phyloP scores from a whole-genome alignment of 2,113 vertebrate species.

The Amazona guildingii region DNA sequence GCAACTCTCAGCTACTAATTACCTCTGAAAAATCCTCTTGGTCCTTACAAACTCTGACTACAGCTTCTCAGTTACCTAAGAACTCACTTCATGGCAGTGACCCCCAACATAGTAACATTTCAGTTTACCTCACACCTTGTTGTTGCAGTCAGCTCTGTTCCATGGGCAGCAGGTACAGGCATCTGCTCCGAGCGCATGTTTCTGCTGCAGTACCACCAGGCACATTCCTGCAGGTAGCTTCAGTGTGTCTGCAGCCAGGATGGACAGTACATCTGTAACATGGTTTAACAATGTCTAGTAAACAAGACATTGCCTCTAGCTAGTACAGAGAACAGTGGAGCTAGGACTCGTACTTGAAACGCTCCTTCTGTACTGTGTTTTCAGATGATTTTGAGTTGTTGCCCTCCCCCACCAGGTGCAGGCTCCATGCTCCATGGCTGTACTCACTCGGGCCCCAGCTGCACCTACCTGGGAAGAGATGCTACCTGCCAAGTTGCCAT shows the following conservation, averaged over 20 bases:
- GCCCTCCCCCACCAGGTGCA: accelerated
- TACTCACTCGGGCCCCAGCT: not conserved
- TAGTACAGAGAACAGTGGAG: not conserved
- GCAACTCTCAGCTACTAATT: not conserved
- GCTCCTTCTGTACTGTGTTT: not conserved
- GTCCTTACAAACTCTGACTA: not conserved
- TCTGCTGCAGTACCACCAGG: not conserved
- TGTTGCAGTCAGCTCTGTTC: not conserved
- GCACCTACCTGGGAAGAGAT: not conserved
- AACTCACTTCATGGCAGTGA: not conserved
- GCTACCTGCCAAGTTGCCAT: not conserved
- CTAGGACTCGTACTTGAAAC: not conserved
- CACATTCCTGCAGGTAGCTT: not conserved
- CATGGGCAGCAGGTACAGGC: not conserved
- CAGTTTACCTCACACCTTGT: not conserved
- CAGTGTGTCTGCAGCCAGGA: not conserved
- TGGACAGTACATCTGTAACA: not conserved
- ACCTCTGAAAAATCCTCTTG: not conserved
- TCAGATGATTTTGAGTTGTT: not conserved
- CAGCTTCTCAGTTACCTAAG: not conserved
- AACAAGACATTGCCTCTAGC: not conserved
- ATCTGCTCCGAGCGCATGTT: not conserved
- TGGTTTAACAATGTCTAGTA: not conserved
- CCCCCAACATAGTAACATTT: too few species aligned
- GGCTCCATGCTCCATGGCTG: not conserved